These are phyloP conservation scores for Pheosia tremula DNA, from an alignment of 2,888 invertebrate species.

Conservation along the genomic window DNA sequence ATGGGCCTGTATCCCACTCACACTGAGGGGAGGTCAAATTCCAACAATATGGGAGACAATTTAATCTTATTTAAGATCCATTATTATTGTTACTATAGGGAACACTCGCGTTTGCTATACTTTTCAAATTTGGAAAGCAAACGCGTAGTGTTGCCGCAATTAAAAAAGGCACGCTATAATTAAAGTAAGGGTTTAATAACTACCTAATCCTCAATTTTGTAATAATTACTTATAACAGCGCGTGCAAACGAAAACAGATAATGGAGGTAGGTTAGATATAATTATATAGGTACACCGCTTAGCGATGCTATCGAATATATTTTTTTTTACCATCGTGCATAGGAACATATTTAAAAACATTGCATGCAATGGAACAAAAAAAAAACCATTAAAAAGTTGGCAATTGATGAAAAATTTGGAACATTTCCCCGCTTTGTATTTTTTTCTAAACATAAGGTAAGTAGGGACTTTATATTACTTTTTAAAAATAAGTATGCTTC, in stretches of 20 bases:
- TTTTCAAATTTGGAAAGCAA: conserved; percentile 39
- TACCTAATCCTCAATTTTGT: conserved; percentile 42
- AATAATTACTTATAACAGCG: conserved; percentile 51
- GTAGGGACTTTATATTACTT: too few relatives aligned
- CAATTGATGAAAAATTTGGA: too few relatives aligned
- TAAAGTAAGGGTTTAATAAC: conserved; percentile 51
- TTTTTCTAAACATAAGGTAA: too few relatives aligned
- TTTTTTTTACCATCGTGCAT: conserved; percentile 11
- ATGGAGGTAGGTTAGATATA: conserved; percentile 53
- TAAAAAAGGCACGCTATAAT: conserved; percentile 69
- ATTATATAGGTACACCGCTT: conserved; percentile 43
- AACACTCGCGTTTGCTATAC: conserved; percentile 15
- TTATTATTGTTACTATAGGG: too few relatives aligned
- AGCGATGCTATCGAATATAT: conserved; percentile 40
- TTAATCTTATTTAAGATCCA: too few relatives aligned
- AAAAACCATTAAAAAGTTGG: too few relatives aligned
- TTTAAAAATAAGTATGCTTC: too few relatives aligned
- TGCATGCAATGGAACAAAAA: neutral
- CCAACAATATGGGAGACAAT: too few relatives aligned
- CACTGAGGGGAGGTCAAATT: too few relatives aligned
- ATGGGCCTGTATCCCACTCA: too few relatives aligned
- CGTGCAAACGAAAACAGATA: conserved; percentile 41
- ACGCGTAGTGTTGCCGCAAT: conserved; percentile 50
- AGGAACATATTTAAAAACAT: neutral
- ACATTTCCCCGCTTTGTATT: too few relatives aligned